Percentiles rank a stretch among this genome's conserved stretches.
phyloP scores from a whole-genome alignment of 2,797 vertebrate genomes.

The Gymnoscopelus microlampas region DNA sequence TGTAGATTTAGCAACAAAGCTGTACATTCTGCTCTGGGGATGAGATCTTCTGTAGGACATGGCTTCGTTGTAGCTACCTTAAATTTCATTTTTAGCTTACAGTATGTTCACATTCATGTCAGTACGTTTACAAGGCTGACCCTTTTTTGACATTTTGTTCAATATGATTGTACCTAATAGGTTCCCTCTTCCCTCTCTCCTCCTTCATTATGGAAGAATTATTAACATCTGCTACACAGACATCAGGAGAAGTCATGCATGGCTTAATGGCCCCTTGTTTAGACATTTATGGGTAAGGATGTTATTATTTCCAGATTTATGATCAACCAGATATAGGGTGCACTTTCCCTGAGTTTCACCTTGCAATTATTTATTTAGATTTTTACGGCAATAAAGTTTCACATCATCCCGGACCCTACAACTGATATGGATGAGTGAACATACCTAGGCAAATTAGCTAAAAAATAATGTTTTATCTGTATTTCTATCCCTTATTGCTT shows the following conservation, averaged over 20 bases:
- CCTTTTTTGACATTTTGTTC: slow-evolving; percentile 78
- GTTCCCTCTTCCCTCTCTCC: slow-evolving; percentile 54
- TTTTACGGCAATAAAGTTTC: slow-evolving; percentile 79
- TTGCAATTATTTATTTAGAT: slow-evolving; percentile 80
- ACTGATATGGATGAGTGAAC: slow-evolving; percentile 80
- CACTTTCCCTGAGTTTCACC: slow-evolving; percentile 74
- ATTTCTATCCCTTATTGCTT: slow-evolving; percentile 59
- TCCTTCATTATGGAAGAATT: slow-evolving; percentile 78
- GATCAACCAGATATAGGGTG: slow-evolving; percentile 67
- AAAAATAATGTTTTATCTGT: slow-evolving; percentile 42
- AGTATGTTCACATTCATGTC: slow-evolving; percentile 8
- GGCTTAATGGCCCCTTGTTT: slow-evolving; percentile 83
- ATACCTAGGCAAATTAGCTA: slow-evolving; percentile 60
- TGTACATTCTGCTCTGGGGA: not conserved
- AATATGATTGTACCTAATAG: slow-evolving; percentile 65
- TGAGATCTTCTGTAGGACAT: not conserved
- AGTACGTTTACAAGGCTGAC: slow-evolving; percentile 60
- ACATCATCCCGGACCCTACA: slow-evolving; percentile 76
- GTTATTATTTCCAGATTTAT: slow-evolving; percentile 81
- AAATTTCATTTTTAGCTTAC: not conserved
- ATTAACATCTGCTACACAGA: slow-evolving; percentile 82
- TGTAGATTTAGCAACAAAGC: not conserved
- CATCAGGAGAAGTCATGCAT: slow-evolving; percentile 82
- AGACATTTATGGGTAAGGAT: slow-evolving; percentile 84
- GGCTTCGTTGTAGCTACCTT: not conserved